Evolutionary conservation across 92 coral and sea anemone genomes (phyloP).

Genomic region (Parazoanthus atlanticus): DNA sequence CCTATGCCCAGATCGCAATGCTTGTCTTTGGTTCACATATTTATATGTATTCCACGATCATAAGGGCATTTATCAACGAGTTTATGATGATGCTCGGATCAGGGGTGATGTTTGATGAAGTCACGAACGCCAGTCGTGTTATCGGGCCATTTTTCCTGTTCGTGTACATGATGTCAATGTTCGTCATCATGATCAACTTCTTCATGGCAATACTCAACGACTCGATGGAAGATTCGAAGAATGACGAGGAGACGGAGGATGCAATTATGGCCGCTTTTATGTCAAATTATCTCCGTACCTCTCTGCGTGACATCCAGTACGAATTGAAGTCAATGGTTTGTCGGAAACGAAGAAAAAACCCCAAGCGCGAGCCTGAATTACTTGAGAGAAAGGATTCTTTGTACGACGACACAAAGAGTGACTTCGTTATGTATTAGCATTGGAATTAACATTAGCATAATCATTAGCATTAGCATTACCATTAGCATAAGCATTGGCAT

Average conservation of each 20-base stretch:
- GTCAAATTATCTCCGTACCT: conserved; percentile 24
- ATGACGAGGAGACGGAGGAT: conserved; percentile 37
- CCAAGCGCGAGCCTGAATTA: background rate
- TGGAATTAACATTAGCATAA: background rate
- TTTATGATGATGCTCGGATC: conserved; percentile 87
- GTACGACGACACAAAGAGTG: background rate
- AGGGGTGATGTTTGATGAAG: conserved; percentile 73
- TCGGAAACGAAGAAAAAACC: background rate
- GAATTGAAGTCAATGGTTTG: conserved; percentile 23
- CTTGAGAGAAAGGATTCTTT: background rate
- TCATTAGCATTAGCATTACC: no score
- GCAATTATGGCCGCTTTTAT: conserved; percentile 38
- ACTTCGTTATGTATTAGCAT: conserved; percentile 21
- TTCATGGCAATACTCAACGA: conserved; percentile 90
- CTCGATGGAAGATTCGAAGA: conserved; percentile 74
- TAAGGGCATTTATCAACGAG: conserved; percentile 71
- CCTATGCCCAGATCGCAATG: conserved; percentile 77
- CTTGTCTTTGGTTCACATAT: conserved; percentile 69
- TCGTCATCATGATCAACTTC: conserved; percentile 78
- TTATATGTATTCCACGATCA: conserved; percentile 75
- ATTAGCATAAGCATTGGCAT: no score
- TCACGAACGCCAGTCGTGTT: conserved; percentile 54
- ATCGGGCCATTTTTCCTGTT: conserved; percentile 88
- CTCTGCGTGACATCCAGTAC: conserved; percentile 17
- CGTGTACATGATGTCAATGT: conserved; percentile 65